Percentiles rank a stretch among this genome's conserved stretches.
These are phyloP conservation scores for Apis mellifera DNA, from an alignment of 1,140 invertebrate species.

Conservation along the genomic window DNA sequence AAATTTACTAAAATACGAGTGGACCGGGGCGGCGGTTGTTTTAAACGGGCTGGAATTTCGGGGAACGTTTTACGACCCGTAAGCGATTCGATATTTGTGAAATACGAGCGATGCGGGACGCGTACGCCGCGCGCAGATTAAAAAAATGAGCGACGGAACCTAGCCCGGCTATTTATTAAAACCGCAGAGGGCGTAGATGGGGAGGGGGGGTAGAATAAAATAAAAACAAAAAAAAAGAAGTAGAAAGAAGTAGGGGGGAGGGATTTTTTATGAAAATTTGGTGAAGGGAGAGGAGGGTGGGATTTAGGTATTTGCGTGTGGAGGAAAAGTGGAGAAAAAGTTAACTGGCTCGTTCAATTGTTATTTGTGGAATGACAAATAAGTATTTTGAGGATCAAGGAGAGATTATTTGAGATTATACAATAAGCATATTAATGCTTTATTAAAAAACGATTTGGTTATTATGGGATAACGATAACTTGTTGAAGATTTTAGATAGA, in stretches of 20 bases:
- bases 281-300: neutral
- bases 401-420: too few relatives aligned
- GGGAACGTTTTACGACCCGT: slow-evolving; percentile 57
- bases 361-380: too few relatives aligned
- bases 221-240: neutral
- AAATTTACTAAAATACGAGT: slow-evolving; percentile 49
- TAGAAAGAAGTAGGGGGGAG: neutral
- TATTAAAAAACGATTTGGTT: too few relatives aligned
- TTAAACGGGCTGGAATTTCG: slow-evolving; percentile 54
- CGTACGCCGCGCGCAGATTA: slow-evolving; percentile 17
- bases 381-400: too few relatives aligned
- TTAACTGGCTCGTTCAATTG: too few relatives aligned
- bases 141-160: slow-evolving; percentile 36
- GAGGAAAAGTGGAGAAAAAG: neutral
- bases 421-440: too few relatives aligned
- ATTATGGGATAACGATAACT: too few relatives aligned
- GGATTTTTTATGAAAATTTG: too few relatives aligned
- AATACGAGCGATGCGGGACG: slow-evolving; percentile 59
- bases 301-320: neutral
- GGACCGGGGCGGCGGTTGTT: neutral
- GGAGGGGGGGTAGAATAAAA: neutral
- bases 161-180: slow-evolving; percentile 41
- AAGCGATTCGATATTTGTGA: slow-evolving; percentile 64
- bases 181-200: neutral
- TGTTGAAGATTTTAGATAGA: too few relatives aligned